Conservation (phyloP, 2,797 vertebrate species). For the Odontamblyopus rebecca region DNA sequence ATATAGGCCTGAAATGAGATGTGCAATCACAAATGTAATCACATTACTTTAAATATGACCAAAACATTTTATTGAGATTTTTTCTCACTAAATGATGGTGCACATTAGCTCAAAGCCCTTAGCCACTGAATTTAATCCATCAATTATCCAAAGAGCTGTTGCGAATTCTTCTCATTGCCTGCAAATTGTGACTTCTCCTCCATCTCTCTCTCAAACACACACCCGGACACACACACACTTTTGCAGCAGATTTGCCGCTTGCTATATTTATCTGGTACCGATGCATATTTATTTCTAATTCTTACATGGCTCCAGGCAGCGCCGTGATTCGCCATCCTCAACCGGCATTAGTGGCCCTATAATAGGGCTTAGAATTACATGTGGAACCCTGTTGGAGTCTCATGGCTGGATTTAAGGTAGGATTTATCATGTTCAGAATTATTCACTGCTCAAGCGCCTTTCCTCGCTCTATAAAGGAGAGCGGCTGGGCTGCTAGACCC, state of each 20-base stretch:
- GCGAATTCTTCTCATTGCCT: slow-evolving; percentile 76
- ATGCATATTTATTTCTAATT: slow-evolving; percentile 87
- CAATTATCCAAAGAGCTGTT: slow-evolving; percentile 82
- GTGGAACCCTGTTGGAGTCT: slow-evolving; percentile 81
- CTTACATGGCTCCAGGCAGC: slow-evolving; percentile 82
- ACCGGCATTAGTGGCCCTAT: slow-evolving; percentile 80
- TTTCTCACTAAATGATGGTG: slow-evolving; percentile 72
- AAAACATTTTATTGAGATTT: slow-evolving; percentile 69
- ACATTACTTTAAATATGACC: slow-evolving; percentile 71
- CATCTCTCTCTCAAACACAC: slow-evolving; percentile 38
- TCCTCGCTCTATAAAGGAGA: slow-evolving; percentile 69
- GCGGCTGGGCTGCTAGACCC: slow-evolving; percentile 65
- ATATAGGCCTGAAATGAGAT: slow-evolving; percentile 57
- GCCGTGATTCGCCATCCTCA: slow-evolving; percentile 82
- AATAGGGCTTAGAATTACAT: slow-evolving; percentile 84
- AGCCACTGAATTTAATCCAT: slow-evolving; percentile 82
- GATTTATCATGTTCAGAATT: slow-evolving; percentile 84
- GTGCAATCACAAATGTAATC: slow-evolving; percentile 59
- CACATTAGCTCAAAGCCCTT: slow-evolving; percentile 77
- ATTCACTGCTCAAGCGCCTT: slow-evolving; percentile 76
- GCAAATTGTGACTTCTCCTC: slow-evolving; percentile 74
- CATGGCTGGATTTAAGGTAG: slow-evolving; percentile 80
- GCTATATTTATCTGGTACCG: slow-evolving; percentile 84
- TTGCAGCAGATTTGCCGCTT: slow-evolving; percentile 79
- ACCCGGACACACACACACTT: slow-evolving; percentile 54